Evolutionary conservation across 2,888 invertebrate species (phyloP).

Genomic region (Perdita meconis): DNA sequence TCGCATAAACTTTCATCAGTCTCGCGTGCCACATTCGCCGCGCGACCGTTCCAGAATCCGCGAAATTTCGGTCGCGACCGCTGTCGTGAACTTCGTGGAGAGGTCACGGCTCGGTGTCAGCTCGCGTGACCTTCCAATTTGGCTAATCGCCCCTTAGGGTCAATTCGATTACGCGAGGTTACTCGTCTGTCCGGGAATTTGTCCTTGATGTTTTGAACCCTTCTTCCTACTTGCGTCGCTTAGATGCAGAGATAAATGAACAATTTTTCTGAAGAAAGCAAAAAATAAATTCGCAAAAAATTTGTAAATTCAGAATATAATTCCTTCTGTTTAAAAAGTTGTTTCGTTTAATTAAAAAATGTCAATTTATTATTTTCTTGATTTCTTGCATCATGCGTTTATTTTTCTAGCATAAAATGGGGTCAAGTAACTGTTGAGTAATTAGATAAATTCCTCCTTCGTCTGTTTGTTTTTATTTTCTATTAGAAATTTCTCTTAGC

Average conservation of each 20-base stretch:
- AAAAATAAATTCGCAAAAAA: no score
- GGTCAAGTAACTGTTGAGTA: no score
- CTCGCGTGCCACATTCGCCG: not conserved
- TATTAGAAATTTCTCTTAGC: no score
- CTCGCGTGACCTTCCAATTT: constrained; percentile 75
- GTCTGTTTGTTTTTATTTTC: no score
- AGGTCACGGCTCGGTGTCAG: constrained; percentile 57
- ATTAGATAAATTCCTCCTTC: no score
- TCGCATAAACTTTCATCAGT: not conserved
- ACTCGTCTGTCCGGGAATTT: constrained; percentile 54
- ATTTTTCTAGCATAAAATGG: no score
- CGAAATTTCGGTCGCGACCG: constrained; percentile 1
- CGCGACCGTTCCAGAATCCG: not conserved
- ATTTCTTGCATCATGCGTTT: no score
- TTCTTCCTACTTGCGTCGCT: not conserved
- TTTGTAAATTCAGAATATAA: no score
- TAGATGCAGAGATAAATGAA: not conserved
- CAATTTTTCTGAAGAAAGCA: no score
- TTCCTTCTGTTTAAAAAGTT: no score
- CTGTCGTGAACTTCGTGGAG: constrained; percentile 32
- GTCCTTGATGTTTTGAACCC: constrained; percentile 19
- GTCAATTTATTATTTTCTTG: no score
- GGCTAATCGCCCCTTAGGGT: constrained; percentile 76
- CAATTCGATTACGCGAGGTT: constrained; percentile 77
- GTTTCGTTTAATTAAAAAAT: no score